phyloP scores from a whole-genome alignment of 2,797 vertebrate genomes.

The Gymnothorax reevesii region DNA sequence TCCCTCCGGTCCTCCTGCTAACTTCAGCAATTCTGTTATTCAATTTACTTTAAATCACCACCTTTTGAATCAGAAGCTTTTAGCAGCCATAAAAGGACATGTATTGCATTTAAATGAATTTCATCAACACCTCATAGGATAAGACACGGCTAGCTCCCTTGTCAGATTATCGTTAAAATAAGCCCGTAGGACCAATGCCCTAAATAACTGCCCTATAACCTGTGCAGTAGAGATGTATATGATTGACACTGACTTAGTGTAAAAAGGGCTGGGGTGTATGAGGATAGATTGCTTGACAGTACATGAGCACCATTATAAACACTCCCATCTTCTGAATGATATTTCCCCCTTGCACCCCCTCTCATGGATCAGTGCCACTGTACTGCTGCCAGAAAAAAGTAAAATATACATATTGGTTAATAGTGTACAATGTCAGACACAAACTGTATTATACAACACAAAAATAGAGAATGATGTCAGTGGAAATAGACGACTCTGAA shows the following conservation, averaged over 20 bases:
- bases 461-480: neutral
- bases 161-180: neutral
- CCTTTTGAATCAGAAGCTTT: constrained; percentile 12
- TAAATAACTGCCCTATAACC: neutral
- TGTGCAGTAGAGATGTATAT: neutral
- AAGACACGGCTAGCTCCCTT: neutral
- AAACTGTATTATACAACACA: neutral
- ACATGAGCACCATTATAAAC: no score
- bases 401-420: neutral
- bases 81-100: neutral
- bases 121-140: neutral
- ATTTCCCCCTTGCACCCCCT: no score
- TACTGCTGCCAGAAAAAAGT: no score
- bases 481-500: no score
- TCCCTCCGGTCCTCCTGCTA: neutral
- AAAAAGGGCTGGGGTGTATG: neutral
- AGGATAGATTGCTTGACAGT: neutral
- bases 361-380: no score
- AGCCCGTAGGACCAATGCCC: neutral
- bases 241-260: neutral
- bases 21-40: constrained; percentile 10
- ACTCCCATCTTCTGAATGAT: no score
- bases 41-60: constrained; percentile 8
- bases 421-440: neutral
- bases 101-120: neutral